phyloP scores from a whole-genome alignment of 2,888 invertebrate species.

The Mythimna ferrago region DNA sequence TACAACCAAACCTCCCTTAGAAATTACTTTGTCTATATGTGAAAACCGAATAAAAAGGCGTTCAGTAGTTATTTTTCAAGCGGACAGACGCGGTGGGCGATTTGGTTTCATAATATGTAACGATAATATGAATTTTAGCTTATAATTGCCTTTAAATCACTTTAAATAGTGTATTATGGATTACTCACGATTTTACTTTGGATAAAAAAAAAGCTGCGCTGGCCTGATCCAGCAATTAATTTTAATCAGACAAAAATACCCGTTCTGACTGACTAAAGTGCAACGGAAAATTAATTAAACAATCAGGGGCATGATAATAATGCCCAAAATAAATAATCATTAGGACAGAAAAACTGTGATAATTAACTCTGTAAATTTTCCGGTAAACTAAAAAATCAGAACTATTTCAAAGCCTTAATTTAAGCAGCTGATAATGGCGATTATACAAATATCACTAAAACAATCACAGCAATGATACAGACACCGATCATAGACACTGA shows the following conservation, averaged over 20 bases:
- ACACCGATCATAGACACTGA: background rate
- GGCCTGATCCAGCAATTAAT: background rate
- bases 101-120: too few relatives aligned
- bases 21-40: too few relatives aligned
- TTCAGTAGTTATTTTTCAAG: too few relatives aligned
- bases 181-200: too few relatives aligned
- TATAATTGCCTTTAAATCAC: too few relatives aligned
- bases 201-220: too few relatives aligned
- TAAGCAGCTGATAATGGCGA: background rate
- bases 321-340: background rate
- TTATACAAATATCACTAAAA: background rate
- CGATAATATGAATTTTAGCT: too few relatives aligned
- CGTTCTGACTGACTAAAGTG: background rate
- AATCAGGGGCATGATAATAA: constrained; percentile 5
- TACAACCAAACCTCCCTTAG: too few relatives aligned
- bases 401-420: background rate
- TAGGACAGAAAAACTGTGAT: background rate
- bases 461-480: background rate
- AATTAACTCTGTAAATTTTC: background rate
- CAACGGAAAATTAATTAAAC: background rate
- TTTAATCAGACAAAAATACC: constrained; percentile 14
- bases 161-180: too few relatives aligned
- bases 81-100: too few relatives aligned
- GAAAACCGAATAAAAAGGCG: too few relatives aligned
- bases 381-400: background rate